These are phyloP conservation scores for Danaus chrysippus DNA, from an alignment of 2,888 invertebrate species.

Conservation along the genomic window DNA sequence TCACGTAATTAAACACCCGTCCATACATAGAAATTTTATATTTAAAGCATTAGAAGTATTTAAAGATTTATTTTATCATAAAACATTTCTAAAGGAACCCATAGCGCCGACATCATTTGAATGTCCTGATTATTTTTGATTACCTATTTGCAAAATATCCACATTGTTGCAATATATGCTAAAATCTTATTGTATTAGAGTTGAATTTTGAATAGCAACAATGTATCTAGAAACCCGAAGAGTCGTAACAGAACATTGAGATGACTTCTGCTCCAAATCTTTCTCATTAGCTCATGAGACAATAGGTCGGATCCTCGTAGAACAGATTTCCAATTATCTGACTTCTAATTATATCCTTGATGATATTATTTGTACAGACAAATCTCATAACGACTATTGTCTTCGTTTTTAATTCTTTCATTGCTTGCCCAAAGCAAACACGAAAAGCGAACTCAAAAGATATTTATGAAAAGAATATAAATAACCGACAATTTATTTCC, in stretches of 20 bases:
- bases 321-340: slow-evolving; percentile 4
- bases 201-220: background rate
- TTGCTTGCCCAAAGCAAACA: background rate
- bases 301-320: slow-evolving; percentile 14
- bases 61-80: too few species aligned
- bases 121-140: background rate
- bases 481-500: too few species aligned
- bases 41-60: too few species aligned
- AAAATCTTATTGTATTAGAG: background rate
- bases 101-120: background rate
- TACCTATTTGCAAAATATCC: background rate
- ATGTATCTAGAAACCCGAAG: slow-evolving; percentile 9
- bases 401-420: background rate
- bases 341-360: slow-evolving; percentile 1
- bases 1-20: too few species aligned
- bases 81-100: too few species aligned
- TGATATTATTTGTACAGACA: background rate
- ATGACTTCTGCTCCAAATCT: slow-evolving; percentile 32
- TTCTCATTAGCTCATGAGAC: slow-evolving; percentile 30
- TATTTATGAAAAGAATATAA: too few species aligned
- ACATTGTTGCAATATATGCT: background rate
- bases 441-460: too few species aligned
- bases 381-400: background rate
- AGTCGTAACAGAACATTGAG: slow-evolving; percentile 18
- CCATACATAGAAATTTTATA: too few species aligned